A percentile compares a stretch with the other conserved stretches of the same genome.
phyloP scores from a whole-genome alignment of 2,888 invertebrate species.

The Tinea pellionella region DNA sequence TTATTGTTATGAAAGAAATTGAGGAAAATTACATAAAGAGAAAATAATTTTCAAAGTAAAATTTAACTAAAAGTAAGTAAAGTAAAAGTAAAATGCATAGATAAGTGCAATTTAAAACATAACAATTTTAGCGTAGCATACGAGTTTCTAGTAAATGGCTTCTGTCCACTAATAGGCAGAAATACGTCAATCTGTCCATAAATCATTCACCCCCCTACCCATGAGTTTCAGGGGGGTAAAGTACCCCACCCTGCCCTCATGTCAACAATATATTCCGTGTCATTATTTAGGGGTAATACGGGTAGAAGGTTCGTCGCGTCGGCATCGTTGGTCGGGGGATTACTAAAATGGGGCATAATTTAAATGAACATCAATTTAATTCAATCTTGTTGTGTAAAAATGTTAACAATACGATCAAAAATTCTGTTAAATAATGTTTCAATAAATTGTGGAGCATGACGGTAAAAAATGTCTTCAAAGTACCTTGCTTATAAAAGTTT shows the following conservation, averaged over 20 bases:
- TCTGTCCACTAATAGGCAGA: constrained; percentile 34
- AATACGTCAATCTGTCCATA: constrained; percentile 49
- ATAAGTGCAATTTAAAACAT: not conserved
- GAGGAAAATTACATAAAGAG: no score
- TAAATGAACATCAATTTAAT: constrained; percentile 13
- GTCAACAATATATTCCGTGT: constrained; percentile 50
- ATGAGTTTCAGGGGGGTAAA: constrained; percentile 17
- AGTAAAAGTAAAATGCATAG: no score
- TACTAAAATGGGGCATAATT: constrained; percentile 11
- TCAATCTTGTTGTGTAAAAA: constrained; percentile 12
- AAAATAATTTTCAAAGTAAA: no score
- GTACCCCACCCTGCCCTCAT: constrained; percentile 24
- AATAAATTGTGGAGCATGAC: no score
- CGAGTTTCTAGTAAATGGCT: constrained; percentile 16
- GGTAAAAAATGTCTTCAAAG: no score
- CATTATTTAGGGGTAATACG: constrained; percentile 37
- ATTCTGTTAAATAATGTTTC: not conserved
- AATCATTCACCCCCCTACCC: constrained; percentile 38
- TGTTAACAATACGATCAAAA: not conserved
- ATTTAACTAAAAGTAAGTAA: no score
- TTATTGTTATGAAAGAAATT: not conserved
- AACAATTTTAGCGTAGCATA: constrained; percentile 11
- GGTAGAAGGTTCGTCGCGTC: constrained; percentile 10
- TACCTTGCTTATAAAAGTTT: no score
- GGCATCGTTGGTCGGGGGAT: constrained; percentile 4